These are phyloP conservation scores for Dendrolimus punctatus DNA, from an alignment of 1,140 invertebrate genomes.

Conservation along the genomic window DNA sequence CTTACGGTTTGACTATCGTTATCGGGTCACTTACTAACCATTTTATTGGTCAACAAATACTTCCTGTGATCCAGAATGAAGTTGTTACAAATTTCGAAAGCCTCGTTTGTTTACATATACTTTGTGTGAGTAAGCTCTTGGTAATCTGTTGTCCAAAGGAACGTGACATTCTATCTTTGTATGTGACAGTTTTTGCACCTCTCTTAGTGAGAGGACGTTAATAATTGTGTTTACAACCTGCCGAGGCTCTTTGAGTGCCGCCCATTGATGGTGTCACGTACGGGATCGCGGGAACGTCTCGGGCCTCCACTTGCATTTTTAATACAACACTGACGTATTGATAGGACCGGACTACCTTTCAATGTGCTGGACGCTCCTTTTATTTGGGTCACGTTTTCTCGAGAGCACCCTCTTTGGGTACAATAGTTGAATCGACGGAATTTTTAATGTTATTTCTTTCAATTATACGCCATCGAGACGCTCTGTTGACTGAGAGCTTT, in stretches of 20 bases:
- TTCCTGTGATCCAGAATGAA: too few relatives aligned
- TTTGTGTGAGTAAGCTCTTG: slow-evolving; percentile 2
- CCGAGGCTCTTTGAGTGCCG: slow-evolving; percentile 34
- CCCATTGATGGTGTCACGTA: slow-evolving; percentile 58
- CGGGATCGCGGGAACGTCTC: slow-evolving; percentile 31
- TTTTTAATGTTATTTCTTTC: slow-evolving; percentile 44
- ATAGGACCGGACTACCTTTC: slow-evolving; percentile 23
- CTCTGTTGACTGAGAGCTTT: slow-evolving; percentile 16
- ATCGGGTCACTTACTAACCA: too few relatives aligned
- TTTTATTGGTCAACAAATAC: too few relatives aligned
- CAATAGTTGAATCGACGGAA: slow-evolving; percentile 35
- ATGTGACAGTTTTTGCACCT: slow-evolving; percentile 37
- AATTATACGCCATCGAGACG: slow-evolving; percentile 37
- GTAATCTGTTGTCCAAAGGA: slow-evolving; percentile 6
- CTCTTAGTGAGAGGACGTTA: slow-evolving; percentile 45
- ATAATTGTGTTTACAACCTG: slow-evolving; percentile 66
- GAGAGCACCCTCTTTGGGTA: slow-evolving; percentile 50
- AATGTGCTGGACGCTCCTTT: slow-evolving; percentile 27
- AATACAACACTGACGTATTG: slow-evolving; percentile 34
- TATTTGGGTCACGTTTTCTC: slow-evolving; percentile 57
- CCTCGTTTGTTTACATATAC: slow-evolving; percentile 3
- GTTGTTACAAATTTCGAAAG: too few relatives aligned
- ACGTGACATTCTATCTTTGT: slow-evolving; percentile 18
- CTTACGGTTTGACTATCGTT: neutral
- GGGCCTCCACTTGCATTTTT: slow-evolving; percentile 28